These are phyloP conservation scores for Australoheros scitulus DNA, from an alignment of 2,113 vertebrate genomes.

Conservation along the genomic window DNA sequence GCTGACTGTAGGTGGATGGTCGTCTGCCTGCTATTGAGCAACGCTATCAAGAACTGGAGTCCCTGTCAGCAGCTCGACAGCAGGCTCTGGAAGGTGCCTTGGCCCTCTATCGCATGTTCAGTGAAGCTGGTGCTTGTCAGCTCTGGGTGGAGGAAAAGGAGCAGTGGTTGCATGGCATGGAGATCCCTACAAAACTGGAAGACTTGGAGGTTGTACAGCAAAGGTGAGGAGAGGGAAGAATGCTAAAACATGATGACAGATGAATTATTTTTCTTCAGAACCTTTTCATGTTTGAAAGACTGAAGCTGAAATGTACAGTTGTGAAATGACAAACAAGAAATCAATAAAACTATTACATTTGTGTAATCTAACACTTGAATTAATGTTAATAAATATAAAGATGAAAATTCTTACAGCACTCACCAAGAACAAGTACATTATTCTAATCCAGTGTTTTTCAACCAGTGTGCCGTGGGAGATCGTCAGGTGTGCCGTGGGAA, in stretches of 20 bases:
- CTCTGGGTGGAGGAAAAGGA: conserved; percentile 95
- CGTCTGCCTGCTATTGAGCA: conserved; percentile 85
- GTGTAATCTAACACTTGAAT: neutral
- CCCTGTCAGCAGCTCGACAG: conserved; percentile 79
- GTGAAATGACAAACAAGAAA: neutral
- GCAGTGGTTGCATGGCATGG: conserved; percentile 90
- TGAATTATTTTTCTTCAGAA: neutral
- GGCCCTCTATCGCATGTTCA: conserved; percentile 90
- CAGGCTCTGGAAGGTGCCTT: conserved; percentile 88
- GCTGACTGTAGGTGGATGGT: conserved; percentile 73
- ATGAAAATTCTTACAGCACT: neutral
- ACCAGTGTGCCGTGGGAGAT: no score
- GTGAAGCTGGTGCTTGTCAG: conserved; percentile 91
- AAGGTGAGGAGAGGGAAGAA: conserved; percentile 72
- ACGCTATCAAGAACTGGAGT: conserved; percentile 85
- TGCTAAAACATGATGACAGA: neutral
- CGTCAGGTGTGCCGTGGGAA: no score
- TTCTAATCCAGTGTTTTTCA: no score
- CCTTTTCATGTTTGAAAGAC: neutral
- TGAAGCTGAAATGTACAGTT: neutral
- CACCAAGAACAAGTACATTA: neutral
- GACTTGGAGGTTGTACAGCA: conserved; percentile 97
- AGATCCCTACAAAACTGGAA: conserved; percentile 90
- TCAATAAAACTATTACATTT: neutral
- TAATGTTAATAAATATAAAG: neutral